Percentiles rank a stretch among this genome's conserved stretches.
phyloP scores from a whole-genome alignment of 1,140 invertebrate genomes.

The Oncopodura yosiiana region DNA sequence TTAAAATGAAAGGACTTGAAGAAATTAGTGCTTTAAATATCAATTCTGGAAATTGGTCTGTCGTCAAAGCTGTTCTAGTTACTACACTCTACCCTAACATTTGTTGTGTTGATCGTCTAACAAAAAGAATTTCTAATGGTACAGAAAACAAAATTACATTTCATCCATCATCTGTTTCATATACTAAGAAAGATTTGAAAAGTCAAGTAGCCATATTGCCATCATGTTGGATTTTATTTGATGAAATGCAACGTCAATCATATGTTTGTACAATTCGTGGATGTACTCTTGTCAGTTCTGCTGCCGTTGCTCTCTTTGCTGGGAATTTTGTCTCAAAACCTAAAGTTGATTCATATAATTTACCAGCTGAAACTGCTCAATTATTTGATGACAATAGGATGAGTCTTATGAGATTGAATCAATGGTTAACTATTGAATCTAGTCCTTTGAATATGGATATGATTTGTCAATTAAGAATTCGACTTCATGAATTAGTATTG shows the following conservation, averaged over 20 bases:
- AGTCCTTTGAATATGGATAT: not conserved
- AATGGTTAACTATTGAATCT: not conserved
- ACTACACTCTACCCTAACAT: conserved; percentile 82
- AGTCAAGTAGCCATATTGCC: conserved; percentile 42
- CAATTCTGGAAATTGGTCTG: conserved; percentile 81
- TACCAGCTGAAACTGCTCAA: not conserved
- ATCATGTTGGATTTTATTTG: conserved; percentile 74
- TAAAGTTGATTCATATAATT: too few relatives aligned
- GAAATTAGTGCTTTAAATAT: conserved; percentile 68
- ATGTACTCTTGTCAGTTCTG: conserved; percentile 64
- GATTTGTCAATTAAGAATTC: conserved; percentile 39
- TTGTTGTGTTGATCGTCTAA: not conserved
- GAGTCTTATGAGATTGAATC: not conserved
- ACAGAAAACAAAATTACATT: not conserved
- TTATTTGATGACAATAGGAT: not conserved
- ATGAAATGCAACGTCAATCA: conserved; percentile 62
- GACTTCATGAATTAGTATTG: not conserved
- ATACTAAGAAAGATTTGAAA: not conserved
- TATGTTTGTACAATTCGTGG: conserved; percentile 57
- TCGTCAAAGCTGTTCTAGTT: conserved; percentile 80
- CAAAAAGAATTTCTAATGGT: not conserved
- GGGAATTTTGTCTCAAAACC: too few relatives aligned
- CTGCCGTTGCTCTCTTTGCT: conserved; percentile 68
- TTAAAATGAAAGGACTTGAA: conserved; percentile 60
- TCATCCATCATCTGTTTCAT: not conserved